Conservation (phyloP, 2,113 vertebrate species). For the Equus quagga region DNA sequence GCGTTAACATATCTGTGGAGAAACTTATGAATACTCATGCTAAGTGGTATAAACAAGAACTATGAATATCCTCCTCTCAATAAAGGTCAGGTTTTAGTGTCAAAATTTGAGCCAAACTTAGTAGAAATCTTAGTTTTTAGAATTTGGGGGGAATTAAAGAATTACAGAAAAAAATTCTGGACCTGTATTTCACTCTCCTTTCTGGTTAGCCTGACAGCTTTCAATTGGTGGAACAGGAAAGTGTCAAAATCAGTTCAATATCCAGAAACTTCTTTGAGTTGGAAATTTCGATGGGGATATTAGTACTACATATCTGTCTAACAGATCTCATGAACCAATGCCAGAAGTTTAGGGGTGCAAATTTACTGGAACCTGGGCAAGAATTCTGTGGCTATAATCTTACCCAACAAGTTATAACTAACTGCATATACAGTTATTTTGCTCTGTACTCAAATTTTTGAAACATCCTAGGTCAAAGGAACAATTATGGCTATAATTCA, state of each 20-base stretch:
- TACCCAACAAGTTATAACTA: not conserved
- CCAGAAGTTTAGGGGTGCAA: not conserved
- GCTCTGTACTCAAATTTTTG: not conserved
- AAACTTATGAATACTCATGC: not conserved
- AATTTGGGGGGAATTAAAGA: not conserved
- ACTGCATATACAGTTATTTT: not conserved
- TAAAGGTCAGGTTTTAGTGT: not conserved
- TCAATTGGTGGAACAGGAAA: not conserved
- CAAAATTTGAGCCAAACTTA: not conserved
- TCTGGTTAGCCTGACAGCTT: not conserved
- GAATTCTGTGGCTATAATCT: not conserved
- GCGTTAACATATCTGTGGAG: not conserved
- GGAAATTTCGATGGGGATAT: not conserved
- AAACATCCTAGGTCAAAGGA: not conserved
- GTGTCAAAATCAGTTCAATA: not conserved
- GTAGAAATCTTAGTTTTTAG: not conserved
- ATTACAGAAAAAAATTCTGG: not conserved
- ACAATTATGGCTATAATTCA: not conserved
- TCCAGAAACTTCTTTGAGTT: not conserved
- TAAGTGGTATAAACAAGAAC: not conserved
- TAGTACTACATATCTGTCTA: not conserved
- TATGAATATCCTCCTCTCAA: not conserved
- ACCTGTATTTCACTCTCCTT: not conserved
- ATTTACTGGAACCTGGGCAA: not conserved
- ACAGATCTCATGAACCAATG: not conserved